Conservation (phyloP, 2,113 vertebrate species). For the Cariama cristata region DNA sequence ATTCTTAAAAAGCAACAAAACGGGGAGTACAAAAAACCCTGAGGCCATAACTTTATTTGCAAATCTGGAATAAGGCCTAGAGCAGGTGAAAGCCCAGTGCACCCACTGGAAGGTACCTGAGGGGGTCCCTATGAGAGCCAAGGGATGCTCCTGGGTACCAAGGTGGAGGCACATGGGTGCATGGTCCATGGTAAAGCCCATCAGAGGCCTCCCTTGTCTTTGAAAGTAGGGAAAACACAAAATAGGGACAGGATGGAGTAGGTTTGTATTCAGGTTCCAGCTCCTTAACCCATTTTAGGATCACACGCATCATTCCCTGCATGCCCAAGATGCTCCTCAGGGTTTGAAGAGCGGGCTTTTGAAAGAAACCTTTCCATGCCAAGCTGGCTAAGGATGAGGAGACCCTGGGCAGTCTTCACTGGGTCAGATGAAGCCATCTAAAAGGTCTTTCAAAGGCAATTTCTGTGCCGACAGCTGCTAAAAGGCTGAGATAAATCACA, state of each 20-base stretch:
- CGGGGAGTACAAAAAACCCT: neutral
- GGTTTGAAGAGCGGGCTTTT: neutral
- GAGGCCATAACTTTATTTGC: neutral
- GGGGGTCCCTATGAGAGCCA: neutral
- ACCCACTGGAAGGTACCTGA: neutral
- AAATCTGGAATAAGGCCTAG: neutral
- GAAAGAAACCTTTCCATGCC: neutral
- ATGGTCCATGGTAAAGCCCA: neutral
- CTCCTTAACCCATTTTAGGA: neutral
- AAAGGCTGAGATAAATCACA: neutral
- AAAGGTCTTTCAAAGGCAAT: neutral
- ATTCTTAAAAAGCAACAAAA: neutral
- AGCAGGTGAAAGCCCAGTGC: neutral
- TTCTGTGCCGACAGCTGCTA: neutral
- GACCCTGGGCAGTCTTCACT: neutral
- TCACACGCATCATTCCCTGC: neutral
- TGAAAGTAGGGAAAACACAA: neutral
- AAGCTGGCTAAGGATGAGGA: neutral
- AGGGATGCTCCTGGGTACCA: neutral
- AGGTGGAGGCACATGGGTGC: rapidly evolving
- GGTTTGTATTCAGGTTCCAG: neutral
- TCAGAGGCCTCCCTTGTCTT: neutral
- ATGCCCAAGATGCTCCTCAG: neutral
- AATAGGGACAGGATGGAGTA: neutral
- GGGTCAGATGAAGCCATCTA: neutral